Percentiles rank a stretch among this genome's conserved stretches.
Conservation (phyloP, 2,113 vertebrate genomes). For the Rhinichthys klamathensis region DNA sequence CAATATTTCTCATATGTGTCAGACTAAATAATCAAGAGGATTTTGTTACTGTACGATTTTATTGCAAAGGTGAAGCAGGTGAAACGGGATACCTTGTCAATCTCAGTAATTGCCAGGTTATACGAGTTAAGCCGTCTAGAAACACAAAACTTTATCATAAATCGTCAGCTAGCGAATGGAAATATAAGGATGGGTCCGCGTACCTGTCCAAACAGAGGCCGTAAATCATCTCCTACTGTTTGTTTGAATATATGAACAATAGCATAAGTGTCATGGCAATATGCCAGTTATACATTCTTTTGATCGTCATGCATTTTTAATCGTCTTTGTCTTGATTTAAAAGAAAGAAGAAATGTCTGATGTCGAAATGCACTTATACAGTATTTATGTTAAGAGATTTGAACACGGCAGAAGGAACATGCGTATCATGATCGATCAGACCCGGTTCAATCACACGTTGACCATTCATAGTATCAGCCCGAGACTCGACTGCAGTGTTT, state of each 20-base stretch:
- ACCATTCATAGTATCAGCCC: slow-evolving; percentile 7
- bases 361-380: background rate
- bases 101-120: slow-evolving; percentile 61
- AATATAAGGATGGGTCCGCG: background rate
- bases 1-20: slow-evolving; percentile 66
- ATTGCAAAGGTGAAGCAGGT: slow-evolving; percentile 41
- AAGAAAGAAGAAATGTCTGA: background rate
- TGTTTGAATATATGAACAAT: background rate
- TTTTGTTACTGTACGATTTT: slow-evolving; percentile 38
- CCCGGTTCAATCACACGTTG: background rate
- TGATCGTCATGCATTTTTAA: background rate
- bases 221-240: background rate
- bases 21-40: slow-evolving; percentile 72
- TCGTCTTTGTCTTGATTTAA: background rate
- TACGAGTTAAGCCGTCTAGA: slow-evolving; percentile 27
- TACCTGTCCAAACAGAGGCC: background rate
- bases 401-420: background rate
- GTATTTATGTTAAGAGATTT: background rate
- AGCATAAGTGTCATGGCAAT: background rate
- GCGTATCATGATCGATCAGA: background rate
- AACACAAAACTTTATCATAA: slow-evolving; percentile 20
- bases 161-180: slow-evolving; percentile 7
- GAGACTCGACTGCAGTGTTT: slow-evolving; percentile 17
- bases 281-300: background rate
- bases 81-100: slow-evolving; percentile 61